A percentile compares a stretch with the other conserved stretches of the same genome.
Conservation (phyloP, 2,797 vertebrate species). For the Molossus molossus region DNA sequence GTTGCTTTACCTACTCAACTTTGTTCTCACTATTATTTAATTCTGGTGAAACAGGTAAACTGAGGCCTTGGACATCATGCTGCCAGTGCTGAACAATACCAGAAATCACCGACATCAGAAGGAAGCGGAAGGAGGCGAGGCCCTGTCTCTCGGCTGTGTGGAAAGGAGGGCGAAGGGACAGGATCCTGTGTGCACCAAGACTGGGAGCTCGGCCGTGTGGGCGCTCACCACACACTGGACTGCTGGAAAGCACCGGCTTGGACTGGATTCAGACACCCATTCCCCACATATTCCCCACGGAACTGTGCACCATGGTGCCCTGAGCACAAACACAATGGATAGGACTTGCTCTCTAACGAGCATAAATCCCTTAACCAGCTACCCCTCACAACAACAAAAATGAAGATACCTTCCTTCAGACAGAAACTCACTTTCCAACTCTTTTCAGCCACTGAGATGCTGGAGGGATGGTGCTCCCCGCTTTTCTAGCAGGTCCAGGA, state of each 20-base stretch:
- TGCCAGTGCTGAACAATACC: not conserved
- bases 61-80: not conserved
- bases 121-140: not conserved
- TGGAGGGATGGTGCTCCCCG: not conserved
- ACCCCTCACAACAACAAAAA: not conserved
- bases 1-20: not conserved
- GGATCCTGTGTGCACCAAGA: not conserved
- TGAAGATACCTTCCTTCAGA: not conserved
- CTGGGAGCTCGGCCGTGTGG: not conserved
- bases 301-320: not conserved
- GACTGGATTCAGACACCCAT: not conserved
- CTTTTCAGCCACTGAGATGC: not conserved
- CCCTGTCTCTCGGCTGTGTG: not conserved
- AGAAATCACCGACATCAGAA: not conserved
- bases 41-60: not conserved
- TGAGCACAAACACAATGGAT: not conserved
- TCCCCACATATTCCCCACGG: not conserved
- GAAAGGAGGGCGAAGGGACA: not conserved
- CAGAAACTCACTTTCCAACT: slow-evolving; percentile 34
- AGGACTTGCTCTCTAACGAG: not conserved
- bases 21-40: not conserved
- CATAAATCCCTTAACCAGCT: not conserved
- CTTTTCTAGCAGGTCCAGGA: not conserved
- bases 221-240: not conserved
- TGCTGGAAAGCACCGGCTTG: not conserved